Conservation (phyloP, 2,113 vertebrate species). For the Plecturocebus donacophilus region DNA sequence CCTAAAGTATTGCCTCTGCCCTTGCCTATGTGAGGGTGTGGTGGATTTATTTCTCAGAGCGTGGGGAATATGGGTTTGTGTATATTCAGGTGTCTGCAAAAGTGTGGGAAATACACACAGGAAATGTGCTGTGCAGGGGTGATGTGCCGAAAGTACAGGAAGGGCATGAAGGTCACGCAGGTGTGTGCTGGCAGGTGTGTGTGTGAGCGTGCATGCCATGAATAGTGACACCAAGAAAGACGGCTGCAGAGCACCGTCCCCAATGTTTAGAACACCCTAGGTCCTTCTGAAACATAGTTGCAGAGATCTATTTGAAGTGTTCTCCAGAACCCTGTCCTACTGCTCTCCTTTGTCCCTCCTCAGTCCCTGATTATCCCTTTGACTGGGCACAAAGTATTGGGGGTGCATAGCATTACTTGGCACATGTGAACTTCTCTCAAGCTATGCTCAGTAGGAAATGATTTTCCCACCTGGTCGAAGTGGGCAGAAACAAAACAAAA, state of each 20-base stretch:
- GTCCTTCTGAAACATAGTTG: neutral
- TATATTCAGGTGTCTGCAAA: neutral
- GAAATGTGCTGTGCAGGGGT: neutral
- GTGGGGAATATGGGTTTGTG: neutral
- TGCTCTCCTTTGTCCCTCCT: neutral
- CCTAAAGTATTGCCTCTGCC: neutral
- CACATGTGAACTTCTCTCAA: neutral
- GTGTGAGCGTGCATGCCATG: neutral
- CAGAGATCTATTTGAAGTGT: neutral
- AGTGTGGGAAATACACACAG: neutral
- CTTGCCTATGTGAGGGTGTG: neutral
- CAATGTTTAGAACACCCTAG: neutral
- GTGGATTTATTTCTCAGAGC: neutral
- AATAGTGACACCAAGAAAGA: neutral
- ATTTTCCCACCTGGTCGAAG: neutral
- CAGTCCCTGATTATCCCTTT: neutral
- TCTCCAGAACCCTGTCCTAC: neutral
- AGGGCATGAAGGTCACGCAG: neutral
- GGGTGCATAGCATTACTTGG: neutral
- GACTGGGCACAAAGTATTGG: neutral
- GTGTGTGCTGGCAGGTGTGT: neutral
- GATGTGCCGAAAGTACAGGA: neutral
- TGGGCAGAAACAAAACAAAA: neutral
- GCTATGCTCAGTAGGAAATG: neutral
- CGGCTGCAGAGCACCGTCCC: neutral